Evolutionary conservation across 2,113 vertebrate species (phyloP), one percentile per base, ranked within the genome.

Genomic region (Leptodactylus fuscus): DNA sequence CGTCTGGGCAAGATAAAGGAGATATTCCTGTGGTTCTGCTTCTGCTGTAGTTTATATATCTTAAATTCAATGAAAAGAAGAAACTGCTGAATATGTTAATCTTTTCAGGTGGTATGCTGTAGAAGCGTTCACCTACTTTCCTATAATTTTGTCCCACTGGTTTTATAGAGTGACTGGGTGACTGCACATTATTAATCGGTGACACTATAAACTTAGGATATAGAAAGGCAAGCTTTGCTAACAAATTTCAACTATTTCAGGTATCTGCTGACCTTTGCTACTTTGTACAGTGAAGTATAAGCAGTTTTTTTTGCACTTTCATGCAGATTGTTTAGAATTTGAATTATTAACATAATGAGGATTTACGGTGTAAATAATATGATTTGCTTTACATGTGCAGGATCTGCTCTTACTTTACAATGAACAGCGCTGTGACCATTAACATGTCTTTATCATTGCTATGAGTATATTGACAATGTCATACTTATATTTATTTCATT

Each of bases 181-280:
- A 79, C 76, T 79, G 51, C 51, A 41, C 76, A 53, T 58, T 79
- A 79, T 41, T 79, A 79, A 79, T 79, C 76, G 38, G 34, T 58
- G 53, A 24, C 76, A 55, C 32, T 60, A 27, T 38, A 79, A 79
- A 79, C 34, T 60, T 79, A 60, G 22, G 53, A 79, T 60, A 58
- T 60, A 58, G 29, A 49, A 78, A 55, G 51, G 55, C 36, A 27
- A 22, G 36, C 34, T 77, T 29, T 58, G 16, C 11, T 38, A 60
- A 79, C 76, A 24, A 58, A 79, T 79, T 58, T 38, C 27, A 4
- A 60, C 20, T 60, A 27, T 75, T 75, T 48, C 36, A 38, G 34
- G 53, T 24, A 79, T 41, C 34, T 79, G 32, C 75, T 78, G 75
- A 78, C 32, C 34, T 7, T 36, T 78, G 29, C 34, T 3, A 22